A percentile compares a stretch with the other conserved stretches of the same genome.
These are phyloP conservation scores for Holotrichia oblita DNA, from an alignment of 1,140 invertebrate genomes.

Conservation along the genomic window DNA sequence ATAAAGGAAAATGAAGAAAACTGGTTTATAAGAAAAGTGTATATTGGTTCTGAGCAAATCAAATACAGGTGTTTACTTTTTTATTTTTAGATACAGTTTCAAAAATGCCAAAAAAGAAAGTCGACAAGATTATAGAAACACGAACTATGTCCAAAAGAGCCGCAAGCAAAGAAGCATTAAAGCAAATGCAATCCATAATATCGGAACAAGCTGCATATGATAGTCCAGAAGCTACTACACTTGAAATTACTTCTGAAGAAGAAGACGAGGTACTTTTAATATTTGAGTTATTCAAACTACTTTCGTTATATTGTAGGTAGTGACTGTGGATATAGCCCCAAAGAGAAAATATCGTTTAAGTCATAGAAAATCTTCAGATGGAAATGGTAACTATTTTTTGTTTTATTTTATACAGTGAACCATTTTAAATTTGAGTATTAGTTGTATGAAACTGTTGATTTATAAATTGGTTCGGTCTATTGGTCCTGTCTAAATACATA, in stretches of 20 bases:
- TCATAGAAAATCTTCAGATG: conserved; percentile 57
- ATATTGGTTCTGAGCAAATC: not conserved
- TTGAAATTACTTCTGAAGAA: conserved; percentile 52
- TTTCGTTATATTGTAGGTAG: conserved; percentile 37
- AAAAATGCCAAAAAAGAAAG: conserved; percentile 46
- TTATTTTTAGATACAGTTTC: not conserved
- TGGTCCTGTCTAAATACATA: no score
- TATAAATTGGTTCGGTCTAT: no score
- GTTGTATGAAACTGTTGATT: no score
- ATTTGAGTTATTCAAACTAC: not conserved
- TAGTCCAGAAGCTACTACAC: conserved; percentile 47
- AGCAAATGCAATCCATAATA: conserved; percentile 54
- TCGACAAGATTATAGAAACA: conserved; percentile 37
- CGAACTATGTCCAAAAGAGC: conserved; percentile 53
- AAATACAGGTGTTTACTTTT: not conserved
- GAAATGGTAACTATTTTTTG: conserved; percentile 50
- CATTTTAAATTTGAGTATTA: no score
- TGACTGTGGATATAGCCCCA: conserved; percentile 45
- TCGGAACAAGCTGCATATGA: conserved; percentile 39
- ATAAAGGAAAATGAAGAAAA: not conserved
- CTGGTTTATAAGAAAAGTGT: not conserved
- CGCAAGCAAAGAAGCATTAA: conserved; percentile 58
- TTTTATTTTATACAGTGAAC: not conserved
- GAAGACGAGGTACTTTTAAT: conserved; percentile 53
- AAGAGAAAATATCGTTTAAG: conserved; percentile 58